A percentile compares a stretch with the other conserved stretches of the same genome.
Conservation (phyloP, 2,888 invertebrate genomes). For the Euproctis similis region DNA sequence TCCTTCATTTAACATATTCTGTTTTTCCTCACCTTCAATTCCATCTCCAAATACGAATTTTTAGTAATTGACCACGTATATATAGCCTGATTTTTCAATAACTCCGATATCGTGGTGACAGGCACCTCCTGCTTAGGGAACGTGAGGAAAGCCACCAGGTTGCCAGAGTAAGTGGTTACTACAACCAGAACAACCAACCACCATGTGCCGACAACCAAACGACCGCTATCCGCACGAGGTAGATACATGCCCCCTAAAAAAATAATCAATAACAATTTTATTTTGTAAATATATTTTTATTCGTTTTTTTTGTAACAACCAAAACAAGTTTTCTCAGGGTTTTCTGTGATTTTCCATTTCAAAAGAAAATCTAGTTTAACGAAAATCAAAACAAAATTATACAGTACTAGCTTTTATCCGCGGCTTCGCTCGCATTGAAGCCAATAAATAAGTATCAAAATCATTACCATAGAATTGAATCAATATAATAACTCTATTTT, state of each 20-base stretch:
- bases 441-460: too few species aligned
- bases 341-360: too few species aligned
- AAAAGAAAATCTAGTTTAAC: too few species aligned
- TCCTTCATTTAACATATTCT: not conserved
- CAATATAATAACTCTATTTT: too few species aligned
- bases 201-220: slow-evolving; percentile 91
- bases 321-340: too few species aligned
- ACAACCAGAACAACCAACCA: slow-evolving; percentile 93
- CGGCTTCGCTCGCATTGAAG: too few species aligned
- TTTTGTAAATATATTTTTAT: too few species aligned
- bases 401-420: too few species aligned
- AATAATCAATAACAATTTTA: too few species aligned
- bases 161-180: slow-evolving; percentile 94
- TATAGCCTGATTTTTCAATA: slow-evolving; percentile 73
- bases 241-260: slow-evolving; percentile 88
- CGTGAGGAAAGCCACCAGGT: slow-evolving; percentile 93
- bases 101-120: slow-evolving; percentile 80
- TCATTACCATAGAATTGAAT: too few species aligned
- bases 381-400: too few species aligned
- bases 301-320: too few species aligned
- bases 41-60: slow-evolving; percentile 83
- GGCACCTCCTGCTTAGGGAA: slow-evolving; percentile 89
- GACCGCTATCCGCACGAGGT: slow-evolving; percentile 89
- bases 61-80: slow-evolving; percentile 86
- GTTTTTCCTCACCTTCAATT: slow-evolving; percentile 44